Percentiles rank a stretch among this genome's conserved stretches.
Conservation (phyloP, 2,113 vertebrate species). For the Helogale parvula region DNA sequence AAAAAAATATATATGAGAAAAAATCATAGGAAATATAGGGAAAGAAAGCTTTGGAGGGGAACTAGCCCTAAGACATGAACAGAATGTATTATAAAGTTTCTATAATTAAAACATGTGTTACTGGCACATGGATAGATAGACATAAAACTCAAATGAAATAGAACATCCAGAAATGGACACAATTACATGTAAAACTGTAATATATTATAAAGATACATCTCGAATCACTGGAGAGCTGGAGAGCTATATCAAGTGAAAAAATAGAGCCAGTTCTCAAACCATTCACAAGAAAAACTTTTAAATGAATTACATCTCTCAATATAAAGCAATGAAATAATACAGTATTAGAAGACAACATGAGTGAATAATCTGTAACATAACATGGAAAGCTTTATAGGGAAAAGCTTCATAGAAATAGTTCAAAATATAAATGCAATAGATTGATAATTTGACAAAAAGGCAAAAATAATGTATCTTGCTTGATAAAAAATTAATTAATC, state of each 20-base stretch:
- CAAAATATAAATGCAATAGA: neutral
- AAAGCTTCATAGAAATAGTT: neutral
- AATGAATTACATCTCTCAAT: neutral
- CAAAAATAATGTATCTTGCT: neutral
- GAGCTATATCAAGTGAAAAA: neutral
- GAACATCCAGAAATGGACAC: neutral
- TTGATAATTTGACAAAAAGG: neutral
- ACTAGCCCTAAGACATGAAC: neutral
- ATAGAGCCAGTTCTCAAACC: neutral
- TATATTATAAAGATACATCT: neutral
- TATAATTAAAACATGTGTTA: neutral
- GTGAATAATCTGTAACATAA: neutral
- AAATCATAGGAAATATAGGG: neutral
- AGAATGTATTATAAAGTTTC: neutral
- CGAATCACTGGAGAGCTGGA: neutral
- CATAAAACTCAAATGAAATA: neutral
- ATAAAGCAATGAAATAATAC: neutral
- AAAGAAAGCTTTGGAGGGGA: neutral
- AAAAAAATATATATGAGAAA: neutral
- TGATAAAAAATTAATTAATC: neutral
- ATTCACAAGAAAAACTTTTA: neutral
- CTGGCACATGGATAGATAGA: neutral
- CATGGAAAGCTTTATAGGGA: neutral
- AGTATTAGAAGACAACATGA: neutral
- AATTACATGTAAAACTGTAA: neutral